Evolutionary conservation across 2,888 invertebrate species (phyloP).

Genomic region (Eudemis profundana): DNA sequence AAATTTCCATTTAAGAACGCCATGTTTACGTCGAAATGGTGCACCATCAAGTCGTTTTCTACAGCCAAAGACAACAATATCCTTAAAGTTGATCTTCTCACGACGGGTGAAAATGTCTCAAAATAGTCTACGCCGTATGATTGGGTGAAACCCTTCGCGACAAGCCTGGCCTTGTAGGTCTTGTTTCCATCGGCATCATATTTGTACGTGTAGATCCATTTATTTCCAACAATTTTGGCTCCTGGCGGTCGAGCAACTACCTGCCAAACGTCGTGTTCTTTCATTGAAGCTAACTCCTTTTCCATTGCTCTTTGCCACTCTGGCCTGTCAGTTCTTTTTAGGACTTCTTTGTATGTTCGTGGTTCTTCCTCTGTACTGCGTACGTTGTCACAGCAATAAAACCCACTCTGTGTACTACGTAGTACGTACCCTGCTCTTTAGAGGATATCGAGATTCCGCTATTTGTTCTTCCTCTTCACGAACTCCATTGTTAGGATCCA

Average conservation of each 20-base stretch:
- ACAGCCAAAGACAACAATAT: conserved; percentile 32
- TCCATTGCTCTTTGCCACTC: too few relatives aligned
- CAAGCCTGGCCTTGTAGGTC: conserved; percentile 33
- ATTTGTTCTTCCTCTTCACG: too few relatives aligned
- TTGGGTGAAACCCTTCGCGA: conserved; percentile 37
- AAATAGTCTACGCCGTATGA: conserved; percentile 27
- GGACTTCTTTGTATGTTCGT: conserved; percentile 1
- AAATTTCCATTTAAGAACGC: conserved; percentile 34
- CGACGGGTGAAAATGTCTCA: conserved; percentile 42
- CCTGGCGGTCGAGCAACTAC: not conserved
- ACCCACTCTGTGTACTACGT: too few relatives aligned
- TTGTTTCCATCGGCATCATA: conserved; percentile 19
- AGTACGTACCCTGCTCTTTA: too few relatives aligned
- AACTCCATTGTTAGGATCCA: too few relatives aligned
- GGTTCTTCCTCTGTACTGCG: not conserved
- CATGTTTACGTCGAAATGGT: conserved; percentile 35
- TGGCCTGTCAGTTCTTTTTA: not conserved
- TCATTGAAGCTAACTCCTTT: too few relatives aligned
- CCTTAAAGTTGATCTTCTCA: conserved; percentile 33
- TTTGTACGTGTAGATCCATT: conserved; percentile 36
- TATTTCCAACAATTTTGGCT: not conserved
- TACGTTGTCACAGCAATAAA: too few relatives aligned
- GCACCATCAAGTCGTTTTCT: conserved; percentile 11
- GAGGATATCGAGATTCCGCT: too few relatives aligned
- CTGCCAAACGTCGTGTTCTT: not conserved